A percentile compares a stretch with the other conserved stretches of the same genome.
These are phyloP conservation scores for Portevinia maculata DNA, from an alignment of 2,888 invertebrate species.

Conservation along the genomic window DNA sequence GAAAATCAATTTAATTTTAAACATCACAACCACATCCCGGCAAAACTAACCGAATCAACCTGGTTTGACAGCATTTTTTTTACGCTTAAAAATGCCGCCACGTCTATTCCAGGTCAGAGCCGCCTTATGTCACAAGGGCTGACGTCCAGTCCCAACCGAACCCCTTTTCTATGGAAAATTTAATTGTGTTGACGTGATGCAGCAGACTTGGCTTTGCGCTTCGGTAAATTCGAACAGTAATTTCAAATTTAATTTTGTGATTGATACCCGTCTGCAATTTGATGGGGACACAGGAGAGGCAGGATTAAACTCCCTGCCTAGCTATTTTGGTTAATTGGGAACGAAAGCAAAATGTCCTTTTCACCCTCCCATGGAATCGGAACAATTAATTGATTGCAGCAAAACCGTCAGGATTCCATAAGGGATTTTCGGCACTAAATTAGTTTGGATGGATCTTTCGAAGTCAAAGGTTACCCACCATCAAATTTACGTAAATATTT, in stretches of 20 bases:
- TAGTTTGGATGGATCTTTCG: not conserved
- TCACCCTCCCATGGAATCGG: not conserved
- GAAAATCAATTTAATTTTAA: conserved; percentile 32
- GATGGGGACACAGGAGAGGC: not conserved
- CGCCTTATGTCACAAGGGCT: not conserved
- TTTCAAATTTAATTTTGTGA: conserved; percentile 42
- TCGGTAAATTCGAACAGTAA: conserved; percentile 16
- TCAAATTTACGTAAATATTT: conserved; percentile 51
- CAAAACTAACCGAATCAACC: not conserved
- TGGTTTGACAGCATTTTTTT: not conserved
- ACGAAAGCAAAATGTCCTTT: not conserved
- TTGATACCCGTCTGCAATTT: conserved; percentile 45
- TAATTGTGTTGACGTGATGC: conserved; percentile 48
- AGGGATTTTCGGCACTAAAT: not conserved
- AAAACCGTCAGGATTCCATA: not conserved
- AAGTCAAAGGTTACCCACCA: conserved; percentile 12
- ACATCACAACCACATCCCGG: not conserved
- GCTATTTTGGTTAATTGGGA: conserved; percentile 15
- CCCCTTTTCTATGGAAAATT: conserved; percentile 31
- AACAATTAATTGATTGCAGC: conserved; percentile 42
- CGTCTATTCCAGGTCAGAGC: conserved; percentile 12
- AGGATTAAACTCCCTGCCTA: too few species aligned
- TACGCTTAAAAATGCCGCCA: not conserved
- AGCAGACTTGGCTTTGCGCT: conserved; percentile 2
- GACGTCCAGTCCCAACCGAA: not conserved